Conservation (phyloP, 2,113 vertebrate genomes). For the Platycercus adscitus region DNA sequence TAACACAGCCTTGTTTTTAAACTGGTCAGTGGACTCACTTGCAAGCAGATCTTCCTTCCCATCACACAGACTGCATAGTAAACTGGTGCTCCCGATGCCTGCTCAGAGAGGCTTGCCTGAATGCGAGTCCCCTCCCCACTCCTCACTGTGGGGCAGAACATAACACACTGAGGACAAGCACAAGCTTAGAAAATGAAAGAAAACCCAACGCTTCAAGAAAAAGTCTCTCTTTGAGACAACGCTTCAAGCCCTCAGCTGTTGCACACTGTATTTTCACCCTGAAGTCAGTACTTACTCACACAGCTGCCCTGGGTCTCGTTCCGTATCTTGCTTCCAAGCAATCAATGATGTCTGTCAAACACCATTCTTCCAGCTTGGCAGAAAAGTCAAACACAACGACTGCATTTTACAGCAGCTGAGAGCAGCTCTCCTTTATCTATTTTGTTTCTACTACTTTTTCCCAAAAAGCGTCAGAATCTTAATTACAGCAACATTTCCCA, state of each 20-base stretch:
- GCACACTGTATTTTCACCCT: background rate
- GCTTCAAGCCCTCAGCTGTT: background rate
- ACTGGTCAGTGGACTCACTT: background rate
- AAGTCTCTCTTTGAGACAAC: background rate
- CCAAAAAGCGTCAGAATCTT: background rate
- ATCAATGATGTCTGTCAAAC: background rate
- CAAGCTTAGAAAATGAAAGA: background rate
- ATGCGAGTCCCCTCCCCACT: background rate
- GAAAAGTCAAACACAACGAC: background rate
- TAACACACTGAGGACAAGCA: background rate
- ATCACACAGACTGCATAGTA: background rate
- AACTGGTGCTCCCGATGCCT: background rate
- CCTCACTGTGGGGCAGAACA: background rate
- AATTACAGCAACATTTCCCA: constrained; percentile 7
- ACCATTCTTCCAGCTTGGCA: background rate
- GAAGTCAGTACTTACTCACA: background rate
- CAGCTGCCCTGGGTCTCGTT: fast-evolving
- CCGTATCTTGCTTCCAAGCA: background rate
- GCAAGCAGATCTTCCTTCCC: background rate
- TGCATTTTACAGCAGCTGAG: background rate
- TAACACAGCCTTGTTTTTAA: background rate
- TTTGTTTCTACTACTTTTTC: background rate
- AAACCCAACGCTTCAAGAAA: background rate
- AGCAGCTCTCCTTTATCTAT: background rate
- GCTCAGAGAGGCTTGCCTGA: background rate